Evolutionary conservation across 1,140 invertebrate genomes (phyloP).

Genomic region (Neuroterus valhalla): DNA sequence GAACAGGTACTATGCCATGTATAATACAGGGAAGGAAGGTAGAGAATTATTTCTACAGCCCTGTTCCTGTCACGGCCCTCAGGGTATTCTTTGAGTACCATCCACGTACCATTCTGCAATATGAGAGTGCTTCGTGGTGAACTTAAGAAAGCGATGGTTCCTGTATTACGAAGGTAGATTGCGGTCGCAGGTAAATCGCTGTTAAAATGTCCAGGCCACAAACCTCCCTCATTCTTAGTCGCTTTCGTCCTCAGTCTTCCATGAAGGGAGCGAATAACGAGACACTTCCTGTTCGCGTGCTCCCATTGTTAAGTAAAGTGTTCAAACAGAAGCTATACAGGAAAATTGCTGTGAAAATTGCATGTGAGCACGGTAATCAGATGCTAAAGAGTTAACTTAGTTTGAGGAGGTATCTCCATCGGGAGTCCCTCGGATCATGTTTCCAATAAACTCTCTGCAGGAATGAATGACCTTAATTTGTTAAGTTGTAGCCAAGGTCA

Average conservation of each 20-base stretch:
- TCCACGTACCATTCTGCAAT: not conserved
- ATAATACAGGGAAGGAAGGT: not conserved
- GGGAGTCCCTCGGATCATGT: too few species aligned
- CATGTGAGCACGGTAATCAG: not conserved
- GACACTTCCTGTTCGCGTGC: conserved; percentile 7
- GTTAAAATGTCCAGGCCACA: conserved; percentile 13
- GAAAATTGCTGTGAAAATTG: conserved; percentile 7
- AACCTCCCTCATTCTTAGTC: not conserved
- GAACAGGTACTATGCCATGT: conserved; percentile 17
- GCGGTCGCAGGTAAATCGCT: conserved; percentile 20
- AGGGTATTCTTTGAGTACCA: not conserved
- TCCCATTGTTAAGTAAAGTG: not conserved
- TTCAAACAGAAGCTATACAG: not conserved
- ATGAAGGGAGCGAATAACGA: not conserved
- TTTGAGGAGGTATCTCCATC: too few species aligned
- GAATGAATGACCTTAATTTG: too few species aligned
- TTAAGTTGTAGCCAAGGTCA: too few species aligned
- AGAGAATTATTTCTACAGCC: conserved; percentile 4
- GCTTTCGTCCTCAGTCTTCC: not conserved
- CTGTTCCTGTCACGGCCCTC: not conserved
- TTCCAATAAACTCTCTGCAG: too few species aligned
- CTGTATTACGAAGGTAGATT: not conserved
- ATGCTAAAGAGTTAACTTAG: not conserved
- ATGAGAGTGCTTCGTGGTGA: conserved; percentile 11
- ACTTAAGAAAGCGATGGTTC: conserved; percentile 17